Evolutionary conservation across 2,888 invertebrate species (phyloP), one percentile per base, ranked within the genome.

Genomic region (Acleris laterana): DNA sequence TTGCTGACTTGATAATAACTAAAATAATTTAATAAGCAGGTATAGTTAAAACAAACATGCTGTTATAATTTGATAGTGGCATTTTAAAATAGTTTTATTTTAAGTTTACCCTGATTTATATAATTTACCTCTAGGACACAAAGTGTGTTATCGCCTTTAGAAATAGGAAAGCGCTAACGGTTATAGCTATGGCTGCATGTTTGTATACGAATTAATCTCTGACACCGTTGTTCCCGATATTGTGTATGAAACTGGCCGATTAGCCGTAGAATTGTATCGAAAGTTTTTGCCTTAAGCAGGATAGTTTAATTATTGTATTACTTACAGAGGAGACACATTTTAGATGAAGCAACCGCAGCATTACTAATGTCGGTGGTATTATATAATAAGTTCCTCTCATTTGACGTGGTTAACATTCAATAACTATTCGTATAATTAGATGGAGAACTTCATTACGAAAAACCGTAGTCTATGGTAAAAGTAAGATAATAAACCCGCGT

Each of bases 101-200:
- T 17, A 17, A 46, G 17, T 46, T n/a, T 5, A 46, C 17, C 7
- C 6, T 46, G 6, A 62, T 11, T 53, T 32, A 0, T 46, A 48
- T 38, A 13, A 38, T 38, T 38, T 38, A 13, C 38, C 13, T 38
- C 38, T 38, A 13, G 38, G 38, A 13, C 28, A 16, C 44, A 19
- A 53, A 55, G 20, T 53, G 42, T 60, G 59, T 22, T 49, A 20
- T 20, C 5, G 59, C 75, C 72, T 71, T 71, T 71, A 73, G 71
- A 79, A 78, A 79, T 77, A 77, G 81, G 77, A 74, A 76, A 70
- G 71, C 66, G 68, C 71, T 79, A 78, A 79, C 77, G 77, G 76
- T 74, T 69, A 65, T 5, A 55, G 11, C 16, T 61, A 56, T 56
- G 32, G 49, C 49, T 63, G 28, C 22, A 46, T 52, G 9, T 51